phyloP scores from a whole-genome alignment of 2,113 vertebrate species.

The Corydoras sp. region DNA sequence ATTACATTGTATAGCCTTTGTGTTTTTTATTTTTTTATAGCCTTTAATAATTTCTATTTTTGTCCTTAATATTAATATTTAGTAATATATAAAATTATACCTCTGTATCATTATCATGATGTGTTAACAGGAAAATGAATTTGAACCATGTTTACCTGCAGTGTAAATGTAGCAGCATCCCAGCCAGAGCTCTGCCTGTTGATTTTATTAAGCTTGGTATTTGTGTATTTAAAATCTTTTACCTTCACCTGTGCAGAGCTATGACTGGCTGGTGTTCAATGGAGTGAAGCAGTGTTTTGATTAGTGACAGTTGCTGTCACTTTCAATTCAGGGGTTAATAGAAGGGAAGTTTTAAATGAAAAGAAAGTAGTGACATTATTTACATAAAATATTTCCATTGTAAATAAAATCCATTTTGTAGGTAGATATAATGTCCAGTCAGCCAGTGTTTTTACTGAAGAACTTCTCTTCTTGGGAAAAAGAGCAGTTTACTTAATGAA shows the following conservation, averaged over 20 bases:
- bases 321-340: constrained; percentile 41
- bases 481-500: constrained; percentile 21
- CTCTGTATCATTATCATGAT: too few relatives aligned
- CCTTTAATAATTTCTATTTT: too few relatives aligned
- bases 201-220: not conserved
- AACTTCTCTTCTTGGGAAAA: constrained; percentile 10
- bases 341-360: constrained; percentile 33
- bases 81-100: too few relatives aligned
- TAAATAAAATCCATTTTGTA: too few relatives aligned
- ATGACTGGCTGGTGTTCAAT: constrained; percentile 23
- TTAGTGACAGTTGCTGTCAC: constrained; percentile 27
- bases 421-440: not conserved
- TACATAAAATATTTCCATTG: not conserved
- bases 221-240: too few relatives aligned
- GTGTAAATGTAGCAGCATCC: constrained; percentile 1
- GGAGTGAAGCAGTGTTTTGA: constrained; percentile 34
- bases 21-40: too few relatives aligned
- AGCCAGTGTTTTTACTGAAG: not conserved
- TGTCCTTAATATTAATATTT: too few relatives aligned
- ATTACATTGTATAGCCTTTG: too few relatives aligned
- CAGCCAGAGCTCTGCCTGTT: not conserved
- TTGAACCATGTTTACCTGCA: not conserved
- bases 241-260: not conserved
- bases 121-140: not conserved
- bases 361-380: not conserved